Evolutionary conservation across 2,797 vertebrate species (phyloP).

Genomic region (Pseudomugil tenellus): DNA sequence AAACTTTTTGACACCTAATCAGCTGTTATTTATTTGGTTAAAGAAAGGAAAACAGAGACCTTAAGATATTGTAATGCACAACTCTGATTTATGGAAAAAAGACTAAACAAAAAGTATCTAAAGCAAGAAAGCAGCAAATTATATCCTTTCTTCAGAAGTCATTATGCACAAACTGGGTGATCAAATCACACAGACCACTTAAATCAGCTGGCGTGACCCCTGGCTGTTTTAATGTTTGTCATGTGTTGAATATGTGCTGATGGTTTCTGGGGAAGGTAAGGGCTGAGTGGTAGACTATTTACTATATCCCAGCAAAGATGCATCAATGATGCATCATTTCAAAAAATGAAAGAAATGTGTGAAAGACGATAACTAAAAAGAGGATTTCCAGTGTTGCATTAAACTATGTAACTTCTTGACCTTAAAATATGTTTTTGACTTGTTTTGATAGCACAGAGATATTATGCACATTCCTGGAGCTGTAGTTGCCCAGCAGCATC

Average conservation of each 20-base stretch:
- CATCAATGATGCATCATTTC: background rate
- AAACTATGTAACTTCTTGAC: no score
- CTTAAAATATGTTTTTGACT: no score
- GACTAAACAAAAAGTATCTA: constrained; percentile 37
- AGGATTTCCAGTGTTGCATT: no score
- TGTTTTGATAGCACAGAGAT: no score
- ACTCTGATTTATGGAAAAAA: constrained; percentile 35
- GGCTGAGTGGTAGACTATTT: background rate
- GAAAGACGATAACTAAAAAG: no score
- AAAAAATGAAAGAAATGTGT: no score
- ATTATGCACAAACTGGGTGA: constrained; percentile 36
- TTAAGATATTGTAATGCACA: constrained; percentile 30
- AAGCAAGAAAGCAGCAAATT: constrained; percentile 27
- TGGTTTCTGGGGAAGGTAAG: background rate
- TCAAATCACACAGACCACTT: constrained; percentile 51
- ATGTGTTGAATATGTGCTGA: background rate
- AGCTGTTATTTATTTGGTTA: constrained; percentile 56
- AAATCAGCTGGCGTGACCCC: constrained; percentile 20
- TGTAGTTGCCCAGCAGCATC: no score
- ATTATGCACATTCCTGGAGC: no score
- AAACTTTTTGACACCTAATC: constrained; percentile 45
- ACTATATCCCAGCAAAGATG: background rate
- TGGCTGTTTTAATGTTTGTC: constrained; percentile 36
- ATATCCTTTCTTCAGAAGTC: constrained; percentile 16
- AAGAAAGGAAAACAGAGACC: constrained; percentile 32